phyloP scores from a whole-genome alignment of 2,888 invertebrate species.

The Eupithecia subumbrata region DNA sequence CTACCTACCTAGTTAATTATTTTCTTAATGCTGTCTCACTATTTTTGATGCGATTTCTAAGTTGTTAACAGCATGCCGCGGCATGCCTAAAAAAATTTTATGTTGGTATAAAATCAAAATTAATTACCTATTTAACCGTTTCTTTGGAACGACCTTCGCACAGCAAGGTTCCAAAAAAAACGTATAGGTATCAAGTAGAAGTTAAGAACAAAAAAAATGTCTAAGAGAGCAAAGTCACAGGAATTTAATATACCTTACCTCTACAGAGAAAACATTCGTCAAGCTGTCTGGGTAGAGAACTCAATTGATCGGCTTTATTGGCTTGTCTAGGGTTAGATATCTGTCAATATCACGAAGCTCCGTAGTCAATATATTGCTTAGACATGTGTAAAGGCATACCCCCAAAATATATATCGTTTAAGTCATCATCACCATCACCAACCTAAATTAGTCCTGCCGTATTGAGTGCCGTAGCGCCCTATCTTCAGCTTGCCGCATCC shows the following conservation, averaged over 20 bases:
- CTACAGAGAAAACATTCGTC: constrained; percentile 13
- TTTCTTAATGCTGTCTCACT: not conserved
- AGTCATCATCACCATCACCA: too few relatives aligned
- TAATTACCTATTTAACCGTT: too few relatives aligned
- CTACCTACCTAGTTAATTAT: not conserved
- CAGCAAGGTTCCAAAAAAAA: not conserved
- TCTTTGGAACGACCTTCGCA: not conserved
- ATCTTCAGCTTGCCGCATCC: too few relatives aligned
- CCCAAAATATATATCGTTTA: not conserved
- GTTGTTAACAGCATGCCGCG: too few relatives aligned
- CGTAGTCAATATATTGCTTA: not conserved
- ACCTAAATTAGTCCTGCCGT: too few relatives aligned
- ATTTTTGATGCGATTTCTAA: not conserved
- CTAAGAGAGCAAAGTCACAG: not conserved
- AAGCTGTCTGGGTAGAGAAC: constrained; percentile 8
- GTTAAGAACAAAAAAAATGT: not conserved
- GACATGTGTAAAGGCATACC: not conserved
- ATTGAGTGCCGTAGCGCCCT: too few relatives aligned
- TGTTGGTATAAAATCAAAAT: too few relatives aligned
- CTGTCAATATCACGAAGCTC: not conserved
- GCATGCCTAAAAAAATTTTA: too few relatives aligned
- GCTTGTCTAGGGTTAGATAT: not conserved
- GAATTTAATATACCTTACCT: not conserved
- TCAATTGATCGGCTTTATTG: constrained; percentile 15
- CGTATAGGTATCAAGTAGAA: not conserved